Percentiles rank a stretch among this genome's conserved stretches.
phyloP scores from a whole-genome alignment of 1,140 invertebrate species.

The Portunus trituberculatus region DNA sequence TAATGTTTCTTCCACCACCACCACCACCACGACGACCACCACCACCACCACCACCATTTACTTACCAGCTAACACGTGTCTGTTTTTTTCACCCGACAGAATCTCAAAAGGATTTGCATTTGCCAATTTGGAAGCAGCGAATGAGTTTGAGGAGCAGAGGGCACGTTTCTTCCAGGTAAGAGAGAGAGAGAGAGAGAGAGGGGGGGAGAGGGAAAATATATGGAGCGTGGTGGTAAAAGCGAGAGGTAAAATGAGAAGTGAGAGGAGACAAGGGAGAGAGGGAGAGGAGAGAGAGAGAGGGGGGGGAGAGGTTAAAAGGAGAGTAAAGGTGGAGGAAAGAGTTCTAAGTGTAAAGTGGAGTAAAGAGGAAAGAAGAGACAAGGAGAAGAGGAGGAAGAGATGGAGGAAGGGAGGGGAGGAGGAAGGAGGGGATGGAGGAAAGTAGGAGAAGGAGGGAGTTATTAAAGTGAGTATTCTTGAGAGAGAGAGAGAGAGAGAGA shows the following conservation, averaged over 20 bases:
- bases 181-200: neutral
- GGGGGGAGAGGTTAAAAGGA: neutral
- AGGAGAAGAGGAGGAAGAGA: neutral
- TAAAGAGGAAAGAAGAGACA: neutral
- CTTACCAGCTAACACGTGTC: no score
- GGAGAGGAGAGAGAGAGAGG: neutral
- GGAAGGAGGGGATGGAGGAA: neutral
- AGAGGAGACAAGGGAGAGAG: neutral
- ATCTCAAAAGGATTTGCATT: constrained; percentile 92
- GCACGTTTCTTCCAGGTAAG: constrained; percentile 87
- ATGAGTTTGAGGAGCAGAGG: constrained; percentile 92
- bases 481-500: neutral
- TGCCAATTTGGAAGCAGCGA: constrained; percentile 88
- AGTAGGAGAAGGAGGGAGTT: neutral
- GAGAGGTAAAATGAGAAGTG: neutral
- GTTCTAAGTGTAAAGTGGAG: neutral
- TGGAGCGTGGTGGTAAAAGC: neutral
- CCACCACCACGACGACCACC: no score
- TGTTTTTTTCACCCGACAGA: constrained; percentile 81
- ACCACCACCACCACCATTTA: no score
- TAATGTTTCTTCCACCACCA: no score
- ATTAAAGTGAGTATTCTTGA: neutral
- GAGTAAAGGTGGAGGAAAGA: neutral
- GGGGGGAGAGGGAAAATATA: neutral
- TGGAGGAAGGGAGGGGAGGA: neutral